These are phyloP conservation scores for Hylaeus volcanicus DNA, from an alignment of 1,140 invertebrate genomes.

Conservation along the genomic window DNA sequence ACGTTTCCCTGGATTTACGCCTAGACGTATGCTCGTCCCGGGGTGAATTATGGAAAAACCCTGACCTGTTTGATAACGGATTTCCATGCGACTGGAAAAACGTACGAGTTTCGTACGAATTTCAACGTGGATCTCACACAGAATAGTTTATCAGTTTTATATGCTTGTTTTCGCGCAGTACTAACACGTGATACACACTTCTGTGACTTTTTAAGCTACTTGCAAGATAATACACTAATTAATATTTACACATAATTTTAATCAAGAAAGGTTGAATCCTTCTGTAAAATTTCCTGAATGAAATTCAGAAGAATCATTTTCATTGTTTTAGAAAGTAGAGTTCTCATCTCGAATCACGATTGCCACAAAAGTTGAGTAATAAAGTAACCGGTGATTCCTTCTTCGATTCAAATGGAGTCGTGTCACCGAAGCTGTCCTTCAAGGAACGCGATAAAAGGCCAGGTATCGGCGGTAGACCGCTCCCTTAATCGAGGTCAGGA, in stretches of 20 bases:
- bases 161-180: too few relatives aligned
- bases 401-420: background rate
- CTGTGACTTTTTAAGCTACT: too few relatives aligned
- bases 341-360: background rate
- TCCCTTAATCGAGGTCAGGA: conserved; percentile 13
- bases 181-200: too few relatives aligned
- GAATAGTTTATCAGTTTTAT: too few relatives aligned
- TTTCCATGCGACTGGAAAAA: background rate
- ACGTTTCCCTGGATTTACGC: conserved; percentile 19
- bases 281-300: too few relatives aligned
- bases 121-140: too few relatives aligned
- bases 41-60: conserved; percentile 27
- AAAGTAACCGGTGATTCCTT: background rate
- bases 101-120: background rate
- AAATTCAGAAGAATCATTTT: too few relatives aligned
- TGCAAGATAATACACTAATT: too few relatives aligned
- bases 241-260: too few relatives aligned
- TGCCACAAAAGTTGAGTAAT: background rate
- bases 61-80: conserved; percentile 13
- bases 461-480: too few relatives aligned
- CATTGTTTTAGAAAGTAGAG: background rate
- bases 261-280: too few relatives aligned
- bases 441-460: background rate
- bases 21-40: conserved; percentile 11
- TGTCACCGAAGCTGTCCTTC: background rate